Percentiles rank a stretch among this genome's conserved stretches.
These are phyloP conservation scores for Gerris lacustris DNA, from an alignment of 2,888 invertebrate genomes.

Conservation along the genomic window DNA sequence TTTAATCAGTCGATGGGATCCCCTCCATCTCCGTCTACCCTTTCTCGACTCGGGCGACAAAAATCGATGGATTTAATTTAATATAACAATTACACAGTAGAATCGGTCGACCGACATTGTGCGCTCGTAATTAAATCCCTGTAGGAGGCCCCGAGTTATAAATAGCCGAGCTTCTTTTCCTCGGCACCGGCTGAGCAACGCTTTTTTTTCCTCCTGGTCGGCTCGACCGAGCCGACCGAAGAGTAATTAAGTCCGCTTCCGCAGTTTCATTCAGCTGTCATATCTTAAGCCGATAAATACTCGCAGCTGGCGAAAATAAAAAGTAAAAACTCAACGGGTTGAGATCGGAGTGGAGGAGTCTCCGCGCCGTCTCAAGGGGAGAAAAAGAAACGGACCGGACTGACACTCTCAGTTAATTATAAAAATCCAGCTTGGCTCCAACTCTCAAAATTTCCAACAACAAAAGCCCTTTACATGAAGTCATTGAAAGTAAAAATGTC, in stretches of 20 bases:
- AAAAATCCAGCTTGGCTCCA: too few species aligned
- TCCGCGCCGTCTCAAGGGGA: neutral
- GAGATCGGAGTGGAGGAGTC: neutral
- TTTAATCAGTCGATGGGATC: conserved; percentile 5
- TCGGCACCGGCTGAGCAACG: conserved; percentile 18
- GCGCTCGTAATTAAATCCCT: conserved; percentile 27
- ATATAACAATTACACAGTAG: conserved; percentile 28
- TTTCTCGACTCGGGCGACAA: conserved; percentile 3
- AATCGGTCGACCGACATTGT: conserved; percentile 26
- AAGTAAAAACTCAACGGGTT: conserved; percentile 23
- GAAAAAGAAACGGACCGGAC: neutral
- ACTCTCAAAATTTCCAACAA: too few species aligned
- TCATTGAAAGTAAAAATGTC: too few species aligned
- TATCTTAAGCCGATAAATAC: conserved; percentile 30
- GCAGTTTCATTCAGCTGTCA: conserved; percentile 30
- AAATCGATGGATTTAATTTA: conserved; percentile 29
- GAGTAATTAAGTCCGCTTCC: conserved; percentile 29
- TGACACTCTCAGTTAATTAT: too few species aligned
- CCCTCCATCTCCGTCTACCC: neutral
- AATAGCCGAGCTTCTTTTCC: conserved; percentile 25
- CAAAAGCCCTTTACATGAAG: too few species aligned
- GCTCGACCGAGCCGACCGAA: conserved; percentile 22
- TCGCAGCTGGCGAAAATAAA: conserved; percentile 28
- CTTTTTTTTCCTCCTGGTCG: conserved; percentile 21
- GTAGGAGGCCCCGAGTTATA: conserved; percentile 22